Conservation (phyloP, 2,113 vertebrate genomes). For the Podilymbus podiceps region DNA sequence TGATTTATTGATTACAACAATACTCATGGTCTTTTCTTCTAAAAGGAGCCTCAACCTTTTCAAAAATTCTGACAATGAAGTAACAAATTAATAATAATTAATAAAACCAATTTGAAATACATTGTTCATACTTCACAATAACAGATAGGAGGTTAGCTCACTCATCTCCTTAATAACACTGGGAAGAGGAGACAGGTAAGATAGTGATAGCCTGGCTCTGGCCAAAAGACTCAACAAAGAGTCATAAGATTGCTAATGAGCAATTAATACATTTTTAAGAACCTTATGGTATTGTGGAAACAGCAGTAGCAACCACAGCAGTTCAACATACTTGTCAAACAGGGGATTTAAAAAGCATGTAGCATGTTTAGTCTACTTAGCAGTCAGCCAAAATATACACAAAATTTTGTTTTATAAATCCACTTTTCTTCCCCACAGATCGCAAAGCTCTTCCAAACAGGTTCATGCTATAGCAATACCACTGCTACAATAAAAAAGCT, state of each 20-base stretch:
- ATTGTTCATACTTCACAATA: neutral
- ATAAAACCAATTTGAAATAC: neutral
- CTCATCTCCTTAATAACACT: neutral
- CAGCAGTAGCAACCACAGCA: neutral
- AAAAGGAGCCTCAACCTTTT: neutral
- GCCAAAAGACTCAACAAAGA: neutral
- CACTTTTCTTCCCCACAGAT: neutral
- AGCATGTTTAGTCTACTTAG: constrained; percentile 51
- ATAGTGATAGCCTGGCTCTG: neutral
- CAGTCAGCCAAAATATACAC: constrained; percentile 19
- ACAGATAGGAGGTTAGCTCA: neutral
- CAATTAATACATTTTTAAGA: neutral
- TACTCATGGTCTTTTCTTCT: neutral
- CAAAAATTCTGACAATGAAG: neutral
- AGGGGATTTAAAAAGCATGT: constrained; percentile 21
- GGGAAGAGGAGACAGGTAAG: neutral
- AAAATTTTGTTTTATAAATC: constrained; percentile 20
- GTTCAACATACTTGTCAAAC: constrained; percentile 14
- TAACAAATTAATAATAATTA: neutral
- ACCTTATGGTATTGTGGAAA: neutral
- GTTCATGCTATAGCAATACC: neutral
- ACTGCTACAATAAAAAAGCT: neutral
- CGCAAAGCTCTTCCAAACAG: neutral
- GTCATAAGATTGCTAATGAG: neutral
- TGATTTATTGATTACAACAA: neutral